phyloP scores from a whole-genome alignment of 2,888 invertebrate species.

The Lymantria dispar region DNA sequence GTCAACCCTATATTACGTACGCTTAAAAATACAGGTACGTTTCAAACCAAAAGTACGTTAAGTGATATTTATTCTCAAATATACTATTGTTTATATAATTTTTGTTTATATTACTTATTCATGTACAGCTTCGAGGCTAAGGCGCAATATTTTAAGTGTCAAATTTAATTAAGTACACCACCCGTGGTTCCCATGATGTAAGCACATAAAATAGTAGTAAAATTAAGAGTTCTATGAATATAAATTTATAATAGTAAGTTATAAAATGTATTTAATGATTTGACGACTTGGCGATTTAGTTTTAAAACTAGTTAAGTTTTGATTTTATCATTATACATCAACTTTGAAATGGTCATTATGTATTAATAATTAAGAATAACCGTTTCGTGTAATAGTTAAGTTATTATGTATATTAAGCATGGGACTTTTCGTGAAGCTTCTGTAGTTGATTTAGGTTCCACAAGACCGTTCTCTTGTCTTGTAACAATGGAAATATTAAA shows the following conservation, averaged over 20 bases:
- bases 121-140: conserved; percentile 13
- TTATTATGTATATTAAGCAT: background rate
- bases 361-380: conserved; percentile 7
- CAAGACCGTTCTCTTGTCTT: too few species aligned
- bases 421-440: too few species aligned
- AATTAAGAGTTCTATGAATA: conserved; percentile 29
- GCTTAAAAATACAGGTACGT: conserved; percentile 18
- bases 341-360: background rate
- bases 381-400: background rate
- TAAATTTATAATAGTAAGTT: conserved; percentile 31
- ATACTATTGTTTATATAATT: conserved; percentile 23
- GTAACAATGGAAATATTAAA: too few species aligned
- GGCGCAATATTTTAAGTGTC: conserved; percentile 29
- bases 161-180: conserved; percentile 41
- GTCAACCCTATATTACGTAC: conserved; percentile 17
- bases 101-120: conserved; percentile 20
- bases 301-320: conserved; percentile 9
- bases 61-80: conserved; percentile 33
- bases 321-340: conserved; percentile 10
- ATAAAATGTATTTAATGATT: conserved; percentile 25
- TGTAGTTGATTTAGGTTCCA: too few species aligned
- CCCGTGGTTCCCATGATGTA: conserved; percentile 33
- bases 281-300: conserved; percentile 19
- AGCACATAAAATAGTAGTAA: conserved; percentile 35
- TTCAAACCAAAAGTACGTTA: conserved; percentile 26